These are phyloP conservation scores for Apostichopus californicus DNA, from an alignment of 35 echinoderm and acorn worm species.

Conservation along the genomic window DNA sequence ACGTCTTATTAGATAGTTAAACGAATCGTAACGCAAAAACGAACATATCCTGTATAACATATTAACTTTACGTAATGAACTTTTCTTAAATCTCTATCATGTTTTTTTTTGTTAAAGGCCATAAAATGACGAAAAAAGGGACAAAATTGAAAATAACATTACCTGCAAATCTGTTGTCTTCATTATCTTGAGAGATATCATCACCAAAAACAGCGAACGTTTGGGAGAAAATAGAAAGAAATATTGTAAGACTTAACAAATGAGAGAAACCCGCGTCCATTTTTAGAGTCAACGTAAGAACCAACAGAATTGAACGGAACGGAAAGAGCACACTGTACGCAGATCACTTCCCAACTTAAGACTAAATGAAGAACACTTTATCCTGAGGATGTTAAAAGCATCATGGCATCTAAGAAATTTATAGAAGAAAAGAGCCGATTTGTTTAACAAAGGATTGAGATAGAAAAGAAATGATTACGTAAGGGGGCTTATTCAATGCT, in stretches of 20 bases:
- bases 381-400: not conserved
- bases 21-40: no score
- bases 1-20: no score
- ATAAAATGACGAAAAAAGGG: no score
- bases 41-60: no score
- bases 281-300: not conserved
- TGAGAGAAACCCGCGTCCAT: slow-evolving; percentile 4
- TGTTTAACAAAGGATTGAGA: not conserved
- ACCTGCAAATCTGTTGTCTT: slow-evolving; percentile 77
- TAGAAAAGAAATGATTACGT: not conserved
- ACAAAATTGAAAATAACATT: no score
- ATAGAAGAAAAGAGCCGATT: not conserved
- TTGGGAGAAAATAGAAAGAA: slow-evolving; percentile 23
- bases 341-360: not conserved
- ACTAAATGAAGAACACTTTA: not conserved
- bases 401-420: not conserved
- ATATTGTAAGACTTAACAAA: not conserved
- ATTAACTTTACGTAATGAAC: no score
- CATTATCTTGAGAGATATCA: slow-evolving; percentile 67
- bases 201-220: slow-evolving; percentile 49
- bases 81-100: no score
- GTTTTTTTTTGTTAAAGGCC: no score
- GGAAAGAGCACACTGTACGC: not conserved
- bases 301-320: not conserved
- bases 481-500: not conserved